These are phyloP conservation scores for Tragelaphus eurycerus DNA, from an alignment of 2,797 vertebrate genomes.

Conservation along the genomic window DNA sequence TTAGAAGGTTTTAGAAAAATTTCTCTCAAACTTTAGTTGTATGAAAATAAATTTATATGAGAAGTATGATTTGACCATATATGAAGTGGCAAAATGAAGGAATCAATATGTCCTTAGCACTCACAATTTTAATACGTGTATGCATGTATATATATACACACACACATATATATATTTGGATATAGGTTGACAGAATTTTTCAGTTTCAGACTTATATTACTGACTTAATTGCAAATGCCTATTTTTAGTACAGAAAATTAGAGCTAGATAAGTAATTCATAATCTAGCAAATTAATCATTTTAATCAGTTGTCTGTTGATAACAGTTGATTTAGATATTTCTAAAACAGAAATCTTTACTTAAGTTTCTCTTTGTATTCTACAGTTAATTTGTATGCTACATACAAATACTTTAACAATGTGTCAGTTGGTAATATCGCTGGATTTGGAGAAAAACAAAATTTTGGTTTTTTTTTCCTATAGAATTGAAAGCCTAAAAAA, in stretches of 20 bases:
- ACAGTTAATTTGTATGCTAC: background rate
- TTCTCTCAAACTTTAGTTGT: background rate
- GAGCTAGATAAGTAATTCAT: background rate
- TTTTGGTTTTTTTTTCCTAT: background rate
- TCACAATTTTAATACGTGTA: background rate
- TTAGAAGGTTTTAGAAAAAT: background rate
- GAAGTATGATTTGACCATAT: background rate
- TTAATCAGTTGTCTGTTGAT: background rate
- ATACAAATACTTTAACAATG: background rate
- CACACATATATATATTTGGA: background rate
- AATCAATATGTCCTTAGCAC: background rate
- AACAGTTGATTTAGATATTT: background rate
- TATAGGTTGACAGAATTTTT: background rate
- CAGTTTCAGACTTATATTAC: background rate
- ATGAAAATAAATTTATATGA: background rate
- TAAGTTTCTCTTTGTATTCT: background rate
- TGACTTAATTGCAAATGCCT: background rate
- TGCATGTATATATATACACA: background rate
- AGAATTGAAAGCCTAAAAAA: background rate
- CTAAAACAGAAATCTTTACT: background rate
- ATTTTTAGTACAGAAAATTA: background rate
- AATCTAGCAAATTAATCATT: background rate
- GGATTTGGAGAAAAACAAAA: slow-evolving; percentile 31
- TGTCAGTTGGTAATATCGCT: background rate
- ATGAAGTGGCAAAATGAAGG: background rate